Percentiles rank a stretch among this genome's conserved stretches.
Conservation (phyloP, 2,113 vertebrate genomes). For the Hylia prasina region DNA sequence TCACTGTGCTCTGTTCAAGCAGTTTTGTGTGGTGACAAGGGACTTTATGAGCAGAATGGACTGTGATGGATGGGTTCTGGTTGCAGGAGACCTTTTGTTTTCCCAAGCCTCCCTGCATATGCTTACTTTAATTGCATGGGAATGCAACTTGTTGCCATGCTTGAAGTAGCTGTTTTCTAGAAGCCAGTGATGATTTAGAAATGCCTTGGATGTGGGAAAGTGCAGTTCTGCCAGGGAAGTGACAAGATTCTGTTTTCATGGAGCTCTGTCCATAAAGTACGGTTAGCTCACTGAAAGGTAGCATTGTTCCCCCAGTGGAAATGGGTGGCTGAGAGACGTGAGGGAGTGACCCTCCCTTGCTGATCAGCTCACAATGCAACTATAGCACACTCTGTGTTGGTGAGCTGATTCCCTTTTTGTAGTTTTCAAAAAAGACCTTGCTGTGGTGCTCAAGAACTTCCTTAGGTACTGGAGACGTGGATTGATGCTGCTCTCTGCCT, state of each 20-base stretch:
- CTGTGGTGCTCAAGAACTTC: accelerated
- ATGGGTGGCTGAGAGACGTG: accelerated
- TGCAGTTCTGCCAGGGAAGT: background rate
- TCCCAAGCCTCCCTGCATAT: background rate
- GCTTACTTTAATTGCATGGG: background rate
- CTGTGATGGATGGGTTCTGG: background rate
- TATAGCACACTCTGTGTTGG: accelerated
- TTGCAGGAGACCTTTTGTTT: background rate
- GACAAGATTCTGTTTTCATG: background rate
- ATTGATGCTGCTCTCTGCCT: background rate
- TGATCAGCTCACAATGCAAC: background rate
- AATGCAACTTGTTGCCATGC: background rate
- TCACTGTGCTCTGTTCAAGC: background rate
- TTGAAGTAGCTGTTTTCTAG: background rate
- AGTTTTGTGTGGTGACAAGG: background rate
- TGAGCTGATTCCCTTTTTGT: background rate
- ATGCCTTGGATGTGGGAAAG: background rate
- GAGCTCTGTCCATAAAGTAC: background rate
- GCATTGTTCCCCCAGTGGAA: background rate
- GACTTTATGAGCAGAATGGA: background rate
- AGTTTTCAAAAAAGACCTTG: background rate
- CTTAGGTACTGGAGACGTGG: background rate
- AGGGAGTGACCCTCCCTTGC: background rate
- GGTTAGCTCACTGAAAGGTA: background rate
- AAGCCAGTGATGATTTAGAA: background rate